phyloP scores from a whole-genome alignment of 2,888 invertebrate species.

The Sabellastarte sp. region DNA sequence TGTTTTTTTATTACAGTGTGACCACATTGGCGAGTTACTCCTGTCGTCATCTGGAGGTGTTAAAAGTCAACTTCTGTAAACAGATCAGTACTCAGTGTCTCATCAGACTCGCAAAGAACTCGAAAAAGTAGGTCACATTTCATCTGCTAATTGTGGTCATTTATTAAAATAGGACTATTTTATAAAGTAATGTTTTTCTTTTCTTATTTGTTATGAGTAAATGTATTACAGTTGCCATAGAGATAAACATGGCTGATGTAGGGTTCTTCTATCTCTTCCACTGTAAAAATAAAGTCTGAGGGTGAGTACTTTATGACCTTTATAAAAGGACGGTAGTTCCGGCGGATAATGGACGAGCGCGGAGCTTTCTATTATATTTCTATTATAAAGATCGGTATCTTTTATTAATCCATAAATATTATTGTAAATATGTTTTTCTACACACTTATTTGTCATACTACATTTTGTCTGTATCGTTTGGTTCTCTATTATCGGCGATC shows the following conservation, averaged over 20 bases:
- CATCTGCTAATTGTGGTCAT: neutral
- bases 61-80: constrained; percentile 51
- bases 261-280: too few relatives aligned
- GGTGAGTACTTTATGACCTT: too few relatives aligned
- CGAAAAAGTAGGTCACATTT: constrained; percentile 35
- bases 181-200: neutral
- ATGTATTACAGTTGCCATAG: neutral
- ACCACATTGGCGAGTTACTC: constrained; percentile 43
- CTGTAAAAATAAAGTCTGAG: too few relatives aligned
- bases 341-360: too few relatives aligned
- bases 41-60: constrained; percentile 40
- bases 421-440: too few relatives aligned
- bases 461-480: too few relatives aligned
- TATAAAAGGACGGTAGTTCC: too few relatives aligned
- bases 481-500: too few relatives aligned
- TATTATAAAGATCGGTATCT: too few relatives aligned
- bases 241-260: neutral
- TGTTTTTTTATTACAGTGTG: constrained; percentile 33
- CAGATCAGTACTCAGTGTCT: constrained; percentile 43
- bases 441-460: too few relatives aligned
- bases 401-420: too few relatives aligned
- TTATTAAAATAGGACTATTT: neutral
- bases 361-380: too few relatives aligned
- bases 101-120: constrained; percentile 42
- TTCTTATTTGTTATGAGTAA: neutral